A percentile compares a stretch with the other conserved stretches of the same genome.
phyloP scores from a whole-genome alignment of 2,113 vertebrate species.

The Opisthocomus hoazin region DNA sequence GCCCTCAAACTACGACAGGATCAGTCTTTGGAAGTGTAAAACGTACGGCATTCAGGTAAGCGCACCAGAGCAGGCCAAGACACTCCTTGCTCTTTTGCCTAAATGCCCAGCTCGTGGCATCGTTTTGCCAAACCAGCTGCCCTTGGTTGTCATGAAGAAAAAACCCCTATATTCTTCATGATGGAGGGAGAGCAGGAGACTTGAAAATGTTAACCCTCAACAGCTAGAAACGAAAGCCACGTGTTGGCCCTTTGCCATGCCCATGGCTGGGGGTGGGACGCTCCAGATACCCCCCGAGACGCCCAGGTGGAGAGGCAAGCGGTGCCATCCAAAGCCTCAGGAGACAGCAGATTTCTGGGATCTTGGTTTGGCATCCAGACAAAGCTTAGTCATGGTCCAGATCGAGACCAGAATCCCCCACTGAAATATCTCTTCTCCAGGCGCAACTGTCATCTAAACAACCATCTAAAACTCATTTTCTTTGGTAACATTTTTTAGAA shows the following conservation, averaged over 20 bases:
- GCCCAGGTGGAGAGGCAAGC: not conserved
- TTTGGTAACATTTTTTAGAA: not conserved
- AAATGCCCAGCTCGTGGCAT: not conserved
- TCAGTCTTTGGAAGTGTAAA: not conserved
- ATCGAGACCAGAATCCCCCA: not conserved
- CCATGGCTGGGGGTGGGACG: accelerated
- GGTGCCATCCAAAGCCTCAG: accelerated
- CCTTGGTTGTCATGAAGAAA: not conserved
- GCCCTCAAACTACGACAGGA: not conserved
- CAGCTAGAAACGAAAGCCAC: not conserved
- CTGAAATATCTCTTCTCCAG: not conserved
- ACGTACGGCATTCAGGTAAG: not conserved
- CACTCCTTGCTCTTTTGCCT: not conserved
- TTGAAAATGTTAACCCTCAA: not conserved
- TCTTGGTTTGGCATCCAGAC: not conserved
- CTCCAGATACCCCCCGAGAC: not conserved
- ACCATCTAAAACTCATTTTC: not conserved
- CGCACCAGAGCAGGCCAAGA: not conserved
- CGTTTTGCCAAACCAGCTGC: not conserved
- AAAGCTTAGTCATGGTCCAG: not conserved
- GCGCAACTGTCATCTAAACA: not conserved
- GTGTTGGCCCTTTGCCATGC: not conserved
- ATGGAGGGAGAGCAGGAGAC: not conserved
- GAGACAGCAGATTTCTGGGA: not conserved
- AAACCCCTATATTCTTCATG: not conserved